These are phyloP conservation scores for Steromphala cineraria DNA, from an alignment of 2,888 invertebrate species.

Conservation along the genomic window DNA sequence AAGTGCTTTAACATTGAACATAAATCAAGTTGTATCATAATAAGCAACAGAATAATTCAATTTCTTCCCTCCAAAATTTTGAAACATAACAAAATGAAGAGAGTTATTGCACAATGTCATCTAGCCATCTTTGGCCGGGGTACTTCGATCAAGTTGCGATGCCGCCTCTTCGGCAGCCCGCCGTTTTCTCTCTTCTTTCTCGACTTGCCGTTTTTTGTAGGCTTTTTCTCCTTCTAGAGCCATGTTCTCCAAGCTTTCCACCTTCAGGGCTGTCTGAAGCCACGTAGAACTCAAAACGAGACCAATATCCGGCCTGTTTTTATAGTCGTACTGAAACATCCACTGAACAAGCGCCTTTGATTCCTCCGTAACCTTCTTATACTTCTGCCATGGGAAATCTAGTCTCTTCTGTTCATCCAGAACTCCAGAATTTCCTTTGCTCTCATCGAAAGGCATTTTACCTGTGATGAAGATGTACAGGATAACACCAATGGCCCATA, in stretches of 20 bases:
- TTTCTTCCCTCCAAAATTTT: too few species aligned
- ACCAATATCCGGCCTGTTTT: slow-evolving; percentile 63
- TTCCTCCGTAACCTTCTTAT: slow-evolving; percentile 54
- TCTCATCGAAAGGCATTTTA: slow-evolving; percentile 77
- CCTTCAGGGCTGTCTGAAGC: slow-evolving; percentile 44
- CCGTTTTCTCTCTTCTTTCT: slow-evolving; percentile 7
- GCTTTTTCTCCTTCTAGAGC: slow-evolving; percentile 20
- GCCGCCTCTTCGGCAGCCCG: not conserved
- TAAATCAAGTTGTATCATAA: too few species aligned
- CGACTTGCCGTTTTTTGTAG: not conserved
- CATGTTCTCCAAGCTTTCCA: slow-evolving; percentile 32
- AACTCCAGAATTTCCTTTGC: slow-evolving; percentile 70
- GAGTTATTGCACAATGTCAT: not conserved
- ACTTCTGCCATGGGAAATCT: slow-evolving; percentile 70
- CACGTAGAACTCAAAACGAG: slow-evolving; percentile 51
- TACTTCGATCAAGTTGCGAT: not conserved
- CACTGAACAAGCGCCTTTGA: slow-evolving; percentile 61
- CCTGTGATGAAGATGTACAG: slow-evolving; percentile 76
- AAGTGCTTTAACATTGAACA: too few species aligned
- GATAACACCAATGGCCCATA: slow-evolving; percentile 77
- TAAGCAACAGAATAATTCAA: too few species aligned
- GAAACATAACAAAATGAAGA: not conserved
- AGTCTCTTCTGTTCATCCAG: slow-evolving; percentile 69
- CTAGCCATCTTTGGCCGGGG: not conserved
- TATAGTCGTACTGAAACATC: slow-evolving; percentile 64